Evolutionary conservation across 1,140 invertebrate species (phyloP).

Genomic region (Cryptotermes secundus): DNA sequence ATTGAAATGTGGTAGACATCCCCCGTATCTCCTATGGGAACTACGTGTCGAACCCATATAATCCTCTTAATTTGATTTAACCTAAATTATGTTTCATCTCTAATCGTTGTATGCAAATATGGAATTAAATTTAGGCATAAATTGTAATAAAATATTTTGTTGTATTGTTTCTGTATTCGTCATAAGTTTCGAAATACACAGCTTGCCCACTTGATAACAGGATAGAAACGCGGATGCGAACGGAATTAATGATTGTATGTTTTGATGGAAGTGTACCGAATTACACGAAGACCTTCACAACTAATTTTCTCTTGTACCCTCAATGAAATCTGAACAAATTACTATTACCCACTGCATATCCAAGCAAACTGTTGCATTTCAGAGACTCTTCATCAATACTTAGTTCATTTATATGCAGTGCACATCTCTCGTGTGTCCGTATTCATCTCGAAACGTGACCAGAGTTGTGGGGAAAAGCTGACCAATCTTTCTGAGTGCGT

Average conservation of each 20-base stretch:
- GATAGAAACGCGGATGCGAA: background rate
- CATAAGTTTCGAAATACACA: background rate
- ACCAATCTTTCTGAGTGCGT: conserved; percentile 4
- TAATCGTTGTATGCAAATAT: background rate
- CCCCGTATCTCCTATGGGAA: too few species aligned
- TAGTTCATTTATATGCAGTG: background rate
- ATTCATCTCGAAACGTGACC: background rate
- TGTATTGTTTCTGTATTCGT: background rate
- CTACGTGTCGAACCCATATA: too few species aligned
- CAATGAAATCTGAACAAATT: background rate
- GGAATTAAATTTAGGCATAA: background rate
- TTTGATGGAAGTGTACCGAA: background rate
- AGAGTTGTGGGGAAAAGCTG: background rate
- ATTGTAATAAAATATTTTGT: background rate
- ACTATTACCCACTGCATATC: background rate
- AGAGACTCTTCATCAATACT: background rate
- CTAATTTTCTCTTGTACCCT: background rate
- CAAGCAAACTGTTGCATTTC: background rate
- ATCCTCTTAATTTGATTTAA: too few species aligned
- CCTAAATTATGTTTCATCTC: too few species aligned
- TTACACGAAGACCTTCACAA: background rate
- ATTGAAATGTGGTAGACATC: too few species aligned
- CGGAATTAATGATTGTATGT: background rate
- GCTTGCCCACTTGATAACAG: background rate
- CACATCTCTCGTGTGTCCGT: background rate